phyloP scores from a whole-genome alignment of 2,888 invertebrate genomes.

The Acrobasis suavella region DNA sequence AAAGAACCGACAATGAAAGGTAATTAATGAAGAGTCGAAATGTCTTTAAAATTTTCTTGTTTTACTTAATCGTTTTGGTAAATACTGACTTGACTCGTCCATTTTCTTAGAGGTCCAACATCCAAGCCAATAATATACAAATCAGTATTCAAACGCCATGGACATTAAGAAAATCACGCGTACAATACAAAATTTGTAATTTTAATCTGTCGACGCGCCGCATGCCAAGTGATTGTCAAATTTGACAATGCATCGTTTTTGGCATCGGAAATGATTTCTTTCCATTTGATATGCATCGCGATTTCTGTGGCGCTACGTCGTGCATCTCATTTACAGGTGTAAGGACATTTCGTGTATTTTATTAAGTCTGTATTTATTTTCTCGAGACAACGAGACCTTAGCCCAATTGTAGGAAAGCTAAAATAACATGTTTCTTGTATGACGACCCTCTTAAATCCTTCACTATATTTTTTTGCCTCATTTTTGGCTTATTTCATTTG shows the following conservation, averaged over 20 bases:
- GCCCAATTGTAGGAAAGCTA: too few relatives aligned
- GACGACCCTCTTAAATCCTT: too few relatives aligned
- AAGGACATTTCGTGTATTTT: not conserved
- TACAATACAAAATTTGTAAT: conserved; percentile 13
- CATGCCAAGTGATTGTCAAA: conserved; percentile 12
- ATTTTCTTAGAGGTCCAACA: not conserved
- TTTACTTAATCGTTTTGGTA: not conserved
- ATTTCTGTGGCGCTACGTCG: conserved; percentile 8
- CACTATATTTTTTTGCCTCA: too few relatives aligned
- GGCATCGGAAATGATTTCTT: conserved; percentile 26
- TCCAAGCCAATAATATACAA: not conserved
- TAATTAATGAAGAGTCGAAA: too few relatives aligned
- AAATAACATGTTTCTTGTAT: too few relatives aligned
- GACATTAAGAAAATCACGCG: conserved; percentile 13
- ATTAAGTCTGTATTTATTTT: not conserved
- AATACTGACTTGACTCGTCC: not conserved
- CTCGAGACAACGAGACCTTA: too few relatives aligned
- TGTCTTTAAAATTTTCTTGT: not conserved
- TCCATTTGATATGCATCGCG: conserved; percentile 12
- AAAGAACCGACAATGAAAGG: too few relatives aligned
- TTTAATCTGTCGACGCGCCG: conserved; percentile 14
- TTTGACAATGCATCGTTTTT: conserved; percentile 18
- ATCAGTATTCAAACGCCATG: conserved; percentile 10
- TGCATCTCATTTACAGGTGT: conserved; percentile 33
- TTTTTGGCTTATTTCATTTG: too few relatives aligned